phyloP scores from a whole-genome alignment of 1,140 invertebrate species.

The Dermatophagoides farinae region DNA sequence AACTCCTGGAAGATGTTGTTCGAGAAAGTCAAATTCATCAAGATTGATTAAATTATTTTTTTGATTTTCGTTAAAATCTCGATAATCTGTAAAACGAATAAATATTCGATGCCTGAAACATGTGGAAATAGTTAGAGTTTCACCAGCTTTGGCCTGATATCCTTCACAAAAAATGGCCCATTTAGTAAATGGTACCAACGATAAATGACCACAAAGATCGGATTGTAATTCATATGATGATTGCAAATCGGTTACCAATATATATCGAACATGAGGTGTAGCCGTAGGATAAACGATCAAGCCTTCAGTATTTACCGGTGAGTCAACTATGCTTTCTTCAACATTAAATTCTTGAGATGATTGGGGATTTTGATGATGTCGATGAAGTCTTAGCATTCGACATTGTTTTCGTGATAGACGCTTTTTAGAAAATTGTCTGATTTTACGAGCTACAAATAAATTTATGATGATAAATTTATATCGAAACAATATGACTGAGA shows the following conservation, averaged over 20 bases:
- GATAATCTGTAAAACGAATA: too few relatives aligned
- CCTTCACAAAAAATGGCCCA: too few relatives aligned
- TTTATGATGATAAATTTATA: background rate
- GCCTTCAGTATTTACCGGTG: background rate
- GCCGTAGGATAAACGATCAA: background rate
- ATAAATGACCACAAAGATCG: background rate
- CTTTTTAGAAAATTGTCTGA: background rate
- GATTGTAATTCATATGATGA: background rate
- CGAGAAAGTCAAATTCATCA: background rate
- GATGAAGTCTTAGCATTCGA: background rate
- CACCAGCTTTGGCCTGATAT: background rate
- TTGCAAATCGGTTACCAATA: background rate
- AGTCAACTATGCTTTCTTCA: background rate
- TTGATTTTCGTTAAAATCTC: too few relatives aligned
- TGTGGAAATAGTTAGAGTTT: background rate
- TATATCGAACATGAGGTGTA: background rate
- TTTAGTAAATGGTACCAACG: too few relatives aligned
- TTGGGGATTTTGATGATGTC: background rate
- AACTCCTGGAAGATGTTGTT: background rate
- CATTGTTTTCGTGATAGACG: background rate
- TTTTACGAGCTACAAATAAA: background rate
- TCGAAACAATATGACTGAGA: background rate
- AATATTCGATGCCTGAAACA: background rate
- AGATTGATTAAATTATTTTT: background rate
- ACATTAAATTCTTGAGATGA: background rate